phyloP scores from a whole-genome alignment of 2,113 vertebrate genomes.

The Malurus alboscapulatus region DNA sequence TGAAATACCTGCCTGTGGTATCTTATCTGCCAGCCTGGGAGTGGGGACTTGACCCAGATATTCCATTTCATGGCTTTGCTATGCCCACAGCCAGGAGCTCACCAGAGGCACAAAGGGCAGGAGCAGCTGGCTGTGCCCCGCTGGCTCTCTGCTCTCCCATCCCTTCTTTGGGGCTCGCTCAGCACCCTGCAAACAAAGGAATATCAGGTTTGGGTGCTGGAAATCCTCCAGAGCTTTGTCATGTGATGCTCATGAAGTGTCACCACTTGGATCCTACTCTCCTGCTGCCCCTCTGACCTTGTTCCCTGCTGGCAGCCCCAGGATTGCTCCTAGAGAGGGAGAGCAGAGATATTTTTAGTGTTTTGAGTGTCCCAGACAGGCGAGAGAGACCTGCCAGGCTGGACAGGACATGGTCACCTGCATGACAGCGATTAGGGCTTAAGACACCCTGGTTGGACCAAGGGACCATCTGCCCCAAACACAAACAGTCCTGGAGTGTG shows the following conservation, averaged over 20 bases:
- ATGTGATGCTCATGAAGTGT: fast-evolving
- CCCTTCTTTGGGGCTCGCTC: not conserved
- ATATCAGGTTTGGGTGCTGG: not conserved
- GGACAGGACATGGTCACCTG: not conserved
- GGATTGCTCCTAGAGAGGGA: not conserved
- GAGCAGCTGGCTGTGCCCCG: not conserved
- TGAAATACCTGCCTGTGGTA: fast-evolving
- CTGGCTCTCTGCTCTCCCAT: not conserved
- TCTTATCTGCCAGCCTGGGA: not conserved
- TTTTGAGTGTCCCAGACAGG: not conserved
- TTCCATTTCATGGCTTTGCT: not conserved
- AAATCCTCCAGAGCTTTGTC: not conserved
- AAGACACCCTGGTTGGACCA: not conserved
- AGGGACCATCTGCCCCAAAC: not conserved
- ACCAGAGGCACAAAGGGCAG: fast-evolving
- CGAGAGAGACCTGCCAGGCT: not conserved
- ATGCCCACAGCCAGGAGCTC: not conserved
- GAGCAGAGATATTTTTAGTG: not conserved
- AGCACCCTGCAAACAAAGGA: not conserved
- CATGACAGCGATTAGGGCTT: not conserved
- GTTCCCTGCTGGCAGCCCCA: not conserved
- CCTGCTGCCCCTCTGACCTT: not conserved
- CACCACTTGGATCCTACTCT: fast-evolving
- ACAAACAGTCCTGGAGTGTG: not conserved
- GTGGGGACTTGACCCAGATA: not conserved